Base-by-base conservation (phyloP, 2,888 invertebrate genomes). In the Drosophila suboccidentalis region DNA sequence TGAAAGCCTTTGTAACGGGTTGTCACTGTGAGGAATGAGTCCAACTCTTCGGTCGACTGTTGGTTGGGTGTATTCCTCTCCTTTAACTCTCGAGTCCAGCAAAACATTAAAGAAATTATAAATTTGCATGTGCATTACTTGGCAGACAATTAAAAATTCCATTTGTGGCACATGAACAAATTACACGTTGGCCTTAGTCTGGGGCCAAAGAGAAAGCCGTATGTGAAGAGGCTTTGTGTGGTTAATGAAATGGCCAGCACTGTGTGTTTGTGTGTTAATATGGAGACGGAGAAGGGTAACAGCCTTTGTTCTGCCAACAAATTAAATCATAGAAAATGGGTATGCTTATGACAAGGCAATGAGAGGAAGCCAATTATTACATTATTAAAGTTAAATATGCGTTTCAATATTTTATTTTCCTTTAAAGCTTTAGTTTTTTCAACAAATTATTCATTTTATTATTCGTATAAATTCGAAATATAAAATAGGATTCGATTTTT, bases 131-230 rank as follows among this genome's bases (percentile, higher is more conserved):
- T n/a, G n/a, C n/a, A n/a, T n/a, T n/a, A 22, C 66, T 77, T 71
- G 55, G 39, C 78, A 64, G 77, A 74, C 74, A 80, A 80, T 80
- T 80, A 80, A 80, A 77, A 74, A 80, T 80, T 80, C 80, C 77
- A 77, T 80, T 80, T 79, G 77, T 79, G 68, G 80, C 75, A 72
- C 68, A 67, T 72, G 78, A 78, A 63, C 63, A 60, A 77, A 77
- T 72, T 71, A 61, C 57, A 47, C 51, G 32, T 39, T 41, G 50
- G 15, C 67, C 71, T 60, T 63, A 58, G 26, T 59, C 49, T 29
- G 22, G 26, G 58, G 19, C 29, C 29, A n/a, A 41, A 13, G 19
- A 26, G 47, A 50, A 32, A 19, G 38, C 13, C 19, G 17, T n/a
- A 9, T 11, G 32, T 32, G 26, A n/a, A 13, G n/a, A 32, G 54